Base-by-base conservation (phyloP, 2,797 vertebrate genomes). In the Phoeniculus purpureus region DNA sequence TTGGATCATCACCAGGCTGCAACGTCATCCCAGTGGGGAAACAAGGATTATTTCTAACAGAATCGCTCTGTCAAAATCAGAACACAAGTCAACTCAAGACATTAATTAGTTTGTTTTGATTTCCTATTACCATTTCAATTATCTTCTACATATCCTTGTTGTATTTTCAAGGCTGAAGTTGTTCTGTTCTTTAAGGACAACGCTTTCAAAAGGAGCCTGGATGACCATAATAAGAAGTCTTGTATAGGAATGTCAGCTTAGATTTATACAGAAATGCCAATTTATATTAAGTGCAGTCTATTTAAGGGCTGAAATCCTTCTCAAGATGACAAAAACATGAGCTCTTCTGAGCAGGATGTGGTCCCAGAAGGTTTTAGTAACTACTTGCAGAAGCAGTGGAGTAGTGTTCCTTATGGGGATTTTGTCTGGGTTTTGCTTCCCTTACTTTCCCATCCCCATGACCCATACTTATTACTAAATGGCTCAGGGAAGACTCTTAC, bases 191-290 rank as follows among this genome's bases (percentile, higher is more conserved):
- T 58, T 70, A 61, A 56, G 50, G 77, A 50, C 45, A 40, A 50
- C 19, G 9, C 47, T 81, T 85, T 84, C n/a, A 50, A 56, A 93
- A 94, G 79, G 12, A 89, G 29, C 40, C 6, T 18, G 72, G 43
- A 83, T 70, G 56, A 91, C 64, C 74, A 88, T 13, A 8, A 45
- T 55, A 88, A 81, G 37, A 45, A 52, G 21, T 56, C 40, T 31
- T 40, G 56, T 20, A 22, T 12, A 70, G 70, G 21, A 91, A 91
- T 34, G 83, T 91, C 88, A 92, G 31, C 74, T 89, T 65, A 68
- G 32, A 87, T 93, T 85, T 91, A 52, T 34, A 52, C 10, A 59
- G 52, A 29, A 91, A 85, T 93, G 82, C 14, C 76, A 75, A 75
- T 6, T 89, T 82, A 26, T 3, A 68, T 89, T 85, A 93, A 60